Base-by-base conservation (phyloP, 1,140 invertebrate genomes). In the Drosophila burlai region DNA sequence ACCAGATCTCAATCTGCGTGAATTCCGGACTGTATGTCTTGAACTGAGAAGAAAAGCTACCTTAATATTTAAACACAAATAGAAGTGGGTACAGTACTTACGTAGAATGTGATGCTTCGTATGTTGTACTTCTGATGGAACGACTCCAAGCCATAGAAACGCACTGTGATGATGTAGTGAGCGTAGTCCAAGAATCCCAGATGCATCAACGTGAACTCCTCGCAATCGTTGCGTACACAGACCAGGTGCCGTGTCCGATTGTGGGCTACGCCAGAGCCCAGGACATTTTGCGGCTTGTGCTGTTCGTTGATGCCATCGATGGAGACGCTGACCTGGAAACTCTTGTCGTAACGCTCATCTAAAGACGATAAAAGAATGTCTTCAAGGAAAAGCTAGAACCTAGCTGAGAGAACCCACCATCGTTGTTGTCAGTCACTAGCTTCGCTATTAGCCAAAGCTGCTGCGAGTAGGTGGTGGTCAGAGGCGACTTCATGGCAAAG, bases 1-100 rank as follows among this genome's bases (percentile, higher is more conserved):
- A 98, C 97, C 98, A 99, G 66, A 99, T 98, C 94, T 99, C 98
- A 85, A 99, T 96, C 94, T 98, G 97, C 11, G 98, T 99, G 91
- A 99, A 99, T 1, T 96, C 96, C 55, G 98, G 97, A 93, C 99
- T 99, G 93, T 98, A 99, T 13, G 96, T 98, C 93, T 98, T 98
- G 92, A 99, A 99, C 98, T 99, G 94, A 50, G 50, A 15, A 9
- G 11, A 43, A 38, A 15, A 13, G 8, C 5, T 40, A 26, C 18
- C 21, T 26, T 9, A 18, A n/a, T 55, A 2, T 1, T n/a, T n/a
- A n/a, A n/a, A n/a, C n/a, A n/a, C n/a, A n/a, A n/a, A n/a, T n/a
- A n/a, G n/a, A n/a, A 29, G 29, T 29, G 29, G 29, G 6, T 29
- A 6, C 29, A 29, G 29, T 29, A 29, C 29, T 97, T 94, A 99